A percentile compares a stretch with the other conserved stretches of the same genome.
phyloP scores from a whole-genome alignment of 2,113 vertebrate species.

The Malurus cyaneus region DNA sequence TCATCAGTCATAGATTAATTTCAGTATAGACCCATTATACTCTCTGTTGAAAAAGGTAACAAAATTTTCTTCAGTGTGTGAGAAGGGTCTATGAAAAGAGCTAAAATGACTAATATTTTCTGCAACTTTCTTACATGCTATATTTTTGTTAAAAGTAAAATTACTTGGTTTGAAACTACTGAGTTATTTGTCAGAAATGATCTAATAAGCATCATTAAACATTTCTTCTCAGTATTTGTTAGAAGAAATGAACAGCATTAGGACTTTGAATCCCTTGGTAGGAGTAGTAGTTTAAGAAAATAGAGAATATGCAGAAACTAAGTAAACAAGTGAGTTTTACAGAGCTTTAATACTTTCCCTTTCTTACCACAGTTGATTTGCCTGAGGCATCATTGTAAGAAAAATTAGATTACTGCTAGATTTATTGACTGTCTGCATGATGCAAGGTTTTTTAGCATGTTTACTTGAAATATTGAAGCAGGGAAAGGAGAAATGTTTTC shows the following conservation, averaged over 20 bases:
- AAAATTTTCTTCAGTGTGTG: background rate
- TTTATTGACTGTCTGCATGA: background rate
- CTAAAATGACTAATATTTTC: background rate
- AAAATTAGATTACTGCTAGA: background rate
- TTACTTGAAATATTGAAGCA: background rate
- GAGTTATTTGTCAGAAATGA: background rate
- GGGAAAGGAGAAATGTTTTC: background rate
- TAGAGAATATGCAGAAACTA: background rate
- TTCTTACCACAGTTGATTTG: background rate
- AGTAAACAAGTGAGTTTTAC: background rate
- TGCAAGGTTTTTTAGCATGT: background rate
- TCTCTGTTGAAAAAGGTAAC: background rate
- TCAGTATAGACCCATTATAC: background rate
- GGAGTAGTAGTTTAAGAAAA: background rate
- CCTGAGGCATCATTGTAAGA: background rate
- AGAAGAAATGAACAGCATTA: background rate
- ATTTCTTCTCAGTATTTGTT: background rate
- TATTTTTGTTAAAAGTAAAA: background rate
- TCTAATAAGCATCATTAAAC: background rate
- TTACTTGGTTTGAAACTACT: background rate
- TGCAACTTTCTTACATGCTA: background rate
- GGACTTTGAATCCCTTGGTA: background rate
- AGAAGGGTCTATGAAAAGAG: background rate
- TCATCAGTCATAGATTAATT: background rate
- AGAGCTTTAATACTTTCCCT: background rate